These are phyloP conservation scores for Emesis russula DNA, from an alignment of 2,888 invertebrate genomes.

Conservation along the genomic window DNA sequence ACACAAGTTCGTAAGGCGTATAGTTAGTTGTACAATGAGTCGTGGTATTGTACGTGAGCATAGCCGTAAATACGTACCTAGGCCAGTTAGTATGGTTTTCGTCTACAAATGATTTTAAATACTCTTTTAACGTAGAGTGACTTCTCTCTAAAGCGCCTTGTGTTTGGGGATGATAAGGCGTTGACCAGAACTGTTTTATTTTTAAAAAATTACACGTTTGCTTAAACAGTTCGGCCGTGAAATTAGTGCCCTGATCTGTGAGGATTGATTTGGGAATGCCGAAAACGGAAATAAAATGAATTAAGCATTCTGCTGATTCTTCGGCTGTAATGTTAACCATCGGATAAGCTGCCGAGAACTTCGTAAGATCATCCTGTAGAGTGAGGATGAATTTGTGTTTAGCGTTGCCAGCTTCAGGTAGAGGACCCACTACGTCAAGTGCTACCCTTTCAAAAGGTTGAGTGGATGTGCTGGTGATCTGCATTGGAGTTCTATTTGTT, in stretches of 20 bases:
- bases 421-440: neutral
- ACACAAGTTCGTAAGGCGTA: slow-evolving; percentile 12
- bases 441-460: neutral
- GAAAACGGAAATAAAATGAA: slow-evolving; percentile 13
- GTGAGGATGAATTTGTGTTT: neutral
- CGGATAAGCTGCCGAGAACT: neutral
- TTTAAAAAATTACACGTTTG: no score
- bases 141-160: neutral
- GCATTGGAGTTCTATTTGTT: neutral
- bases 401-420: neutral
- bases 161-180: no score
- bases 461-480: neutral
- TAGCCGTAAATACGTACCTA: no score
- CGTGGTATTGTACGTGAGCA: no score
- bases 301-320: neutral
- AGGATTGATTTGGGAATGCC: neutral
- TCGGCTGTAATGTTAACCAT: neutral
- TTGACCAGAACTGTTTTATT: no score
- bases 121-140: neutral
- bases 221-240: no score
- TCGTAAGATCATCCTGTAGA: neutral
- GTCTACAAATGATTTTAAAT: neutral
- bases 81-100: neutral
- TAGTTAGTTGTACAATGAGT: neutral
- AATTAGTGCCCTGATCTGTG: neutral